Conservation (phyloP, 2,797 vertebrate genomes). For the Melanotaenia boesemani region DNA sequence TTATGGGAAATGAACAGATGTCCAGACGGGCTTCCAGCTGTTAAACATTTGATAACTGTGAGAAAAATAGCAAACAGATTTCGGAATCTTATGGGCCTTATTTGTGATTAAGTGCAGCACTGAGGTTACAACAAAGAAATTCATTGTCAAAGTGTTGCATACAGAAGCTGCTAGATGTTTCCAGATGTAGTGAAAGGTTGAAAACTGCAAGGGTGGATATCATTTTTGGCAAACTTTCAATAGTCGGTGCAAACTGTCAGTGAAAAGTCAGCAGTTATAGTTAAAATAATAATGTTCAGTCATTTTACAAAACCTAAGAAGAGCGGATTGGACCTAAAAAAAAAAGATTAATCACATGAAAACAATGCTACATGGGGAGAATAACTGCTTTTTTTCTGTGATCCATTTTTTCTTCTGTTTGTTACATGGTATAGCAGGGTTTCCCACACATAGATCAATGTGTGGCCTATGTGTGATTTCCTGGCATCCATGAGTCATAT, state of each 20-base stretch:
- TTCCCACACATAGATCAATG: too few species aligned
- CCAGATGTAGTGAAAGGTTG: slow-evolving; percentile 33
- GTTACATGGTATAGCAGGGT: neutral
- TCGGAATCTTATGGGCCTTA: slow-evolving; percentile 26
- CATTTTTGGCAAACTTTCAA: neutral
- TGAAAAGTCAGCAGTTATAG: neutral
- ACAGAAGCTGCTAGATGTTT: slow-evolving; percentile 30
- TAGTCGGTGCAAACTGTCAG: neutral
- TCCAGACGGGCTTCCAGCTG: slow-evolving; percentile 70
- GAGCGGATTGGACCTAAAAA: neutral
- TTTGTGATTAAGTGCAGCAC: slow-evolving; percentile 23
- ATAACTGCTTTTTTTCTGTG: neutral
- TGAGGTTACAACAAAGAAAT: slow-evolving; percentile 1
- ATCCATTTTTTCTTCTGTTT: neutral
- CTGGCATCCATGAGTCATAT: too few species aligned
- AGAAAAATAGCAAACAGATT: slow-evolving; percentile 49
- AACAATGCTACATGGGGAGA: neutral
- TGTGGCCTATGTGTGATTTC: too few species aligned
- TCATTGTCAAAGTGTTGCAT: slow-evolving; percentile 21
- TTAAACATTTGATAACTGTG: slow-evolving; percentile 77
- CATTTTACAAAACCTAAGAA: neutral
- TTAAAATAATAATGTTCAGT: neutral
- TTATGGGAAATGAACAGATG: slow-evolving; percentile 73
- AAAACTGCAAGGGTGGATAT: neutral
- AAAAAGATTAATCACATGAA: neutral